Percentiles rank a stretch among this genome's conserved stretches.
Evolutionary conservation across 92 coral and sea anemone species (phyloP).

Genomic region (Epizoanthus stellaris): DNA sequence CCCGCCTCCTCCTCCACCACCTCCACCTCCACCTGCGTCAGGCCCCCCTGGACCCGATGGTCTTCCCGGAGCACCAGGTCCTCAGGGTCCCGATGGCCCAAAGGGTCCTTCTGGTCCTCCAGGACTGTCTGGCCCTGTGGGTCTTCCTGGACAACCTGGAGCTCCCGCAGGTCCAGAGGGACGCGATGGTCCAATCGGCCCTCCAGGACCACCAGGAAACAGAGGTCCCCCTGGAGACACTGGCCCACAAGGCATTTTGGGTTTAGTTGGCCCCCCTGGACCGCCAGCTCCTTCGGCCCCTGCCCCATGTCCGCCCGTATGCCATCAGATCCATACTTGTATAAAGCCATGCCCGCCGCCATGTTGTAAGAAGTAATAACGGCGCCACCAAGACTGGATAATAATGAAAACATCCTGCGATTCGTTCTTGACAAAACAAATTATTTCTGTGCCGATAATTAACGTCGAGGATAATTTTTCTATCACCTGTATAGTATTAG

Average conservation of each 20-base stretch:
- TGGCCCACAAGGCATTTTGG: slow-evolving; percentile 23
- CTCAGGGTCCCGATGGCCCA: slow-evolving; percentile 73
- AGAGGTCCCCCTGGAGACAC: slow-evolving; percentile 37
- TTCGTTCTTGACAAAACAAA: too few species aligned
- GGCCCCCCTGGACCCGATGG: slow-evolving; percentile 76
- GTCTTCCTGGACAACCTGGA: slow-evolving; percentile 61
- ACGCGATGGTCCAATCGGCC: slow-evolving; percentile 59
- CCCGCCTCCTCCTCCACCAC: slow-evolving; percentile 5
- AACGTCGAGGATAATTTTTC: too few species aligned
- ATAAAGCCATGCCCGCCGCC: slow-evolving; percentile 32
- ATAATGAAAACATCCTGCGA: too few species aligned
- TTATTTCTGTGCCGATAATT: too few species aligned
- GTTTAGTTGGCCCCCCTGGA: slow-evolving; percentile 28
- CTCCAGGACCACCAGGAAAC: slow-evolving; percentile 68
- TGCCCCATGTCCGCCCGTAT: slow-evolving; percentile 29
- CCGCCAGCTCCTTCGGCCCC: slow-evolving; percentile 18
- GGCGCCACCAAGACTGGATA: neutral
- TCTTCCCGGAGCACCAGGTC: slow-evolving; percentile 66
- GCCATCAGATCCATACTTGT: slow-evolving; percentile 10
- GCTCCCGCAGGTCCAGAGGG: slow-evolving; percentile 69
- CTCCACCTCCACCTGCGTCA: slow-evolving; percentile 42
- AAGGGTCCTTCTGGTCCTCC: slow-evolving; percentile 71
- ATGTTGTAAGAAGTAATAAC: slow-evolving; percentile 20
- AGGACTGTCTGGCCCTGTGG: slow-evolving; percentile 59
- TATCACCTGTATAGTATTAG: too few species aligned